Evolutionary conservation across 2,888 invertebrate species (phyloP).

Genomic region (Sphaerophoria rueppellii): DNA sequence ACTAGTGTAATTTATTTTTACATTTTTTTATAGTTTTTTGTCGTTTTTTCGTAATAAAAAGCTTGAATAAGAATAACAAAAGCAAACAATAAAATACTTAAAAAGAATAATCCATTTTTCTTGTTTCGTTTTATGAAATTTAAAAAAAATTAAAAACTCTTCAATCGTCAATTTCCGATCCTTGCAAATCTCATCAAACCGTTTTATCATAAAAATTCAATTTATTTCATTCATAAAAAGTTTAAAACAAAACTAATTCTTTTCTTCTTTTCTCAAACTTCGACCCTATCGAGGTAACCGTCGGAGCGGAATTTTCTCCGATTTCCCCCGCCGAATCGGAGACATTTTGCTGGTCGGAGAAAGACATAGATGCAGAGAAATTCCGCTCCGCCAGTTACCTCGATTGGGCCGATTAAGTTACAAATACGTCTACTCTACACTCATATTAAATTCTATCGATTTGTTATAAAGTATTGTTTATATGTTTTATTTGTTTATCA

Average conservation of each 20-base stretch:
- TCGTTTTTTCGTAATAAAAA: constrained; percentile 33
- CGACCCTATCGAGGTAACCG: too few relatives aligned
- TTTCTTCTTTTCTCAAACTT: background rate
- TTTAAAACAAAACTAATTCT: background rate
- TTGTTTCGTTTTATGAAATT: background rate
- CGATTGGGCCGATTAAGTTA: too few relatives aligned
- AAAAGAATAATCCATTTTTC: constrained; percentile 32
- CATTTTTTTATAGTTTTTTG: constrained; percentile 50
- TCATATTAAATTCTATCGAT: constrained; percentile 28
- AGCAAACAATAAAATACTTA: constrained; percentile 37
- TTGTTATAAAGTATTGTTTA: background rate
- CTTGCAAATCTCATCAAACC: constrained; percentile 30
- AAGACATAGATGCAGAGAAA: too few relatives aligned
- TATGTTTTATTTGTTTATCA: constrained; percentile 47
- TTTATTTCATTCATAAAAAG: constrained; percentile 36
- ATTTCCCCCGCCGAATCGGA: too few relatives aligned
- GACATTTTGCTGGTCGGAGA: too few relatives aligned
- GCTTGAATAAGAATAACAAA: constrained; percentile 59
- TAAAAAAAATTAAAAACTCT: constrained; percentile 8
- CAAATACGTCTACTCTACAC: constrained; percentile 14
- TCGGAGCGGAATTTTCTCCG: too few relatives aligned
- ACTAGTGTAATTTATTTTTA: constrained; percentile 72
- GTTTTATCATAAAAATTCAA: constrained; percentile 31
- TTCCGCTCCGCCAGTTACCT: too few relatives aligned
- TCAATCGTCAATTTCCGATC: constrained; percentile 38